These are phyloP conservation scores for Stichodactyla helianthus DNA, from an alignment of 64 coral and sea anemone species.

Conservation along the genomic window DNA sequence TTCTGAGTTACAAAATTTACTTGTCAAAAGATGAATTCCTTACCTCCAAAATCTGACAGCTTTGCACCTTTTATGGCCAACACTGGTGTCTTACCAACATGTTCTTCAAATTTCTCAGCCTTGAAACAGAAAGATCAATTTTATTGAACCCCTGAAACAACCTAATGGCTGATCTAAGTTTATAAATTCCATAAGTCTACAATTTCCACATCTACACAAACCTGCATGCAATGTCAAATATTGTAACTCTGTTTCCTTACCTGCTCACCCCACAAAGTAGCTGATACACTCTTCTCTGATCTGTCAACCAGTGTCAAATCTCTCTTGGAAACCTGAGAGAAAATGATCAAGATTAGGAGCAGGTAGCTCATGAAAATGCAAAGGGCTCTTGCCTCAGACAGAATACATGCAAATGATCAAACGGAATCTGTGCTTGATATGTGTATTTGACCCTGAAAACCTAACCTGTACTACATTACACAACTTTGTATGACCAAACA, in stretches of 20 bases:
- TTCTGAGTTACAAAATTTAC: too few relatives aligned
- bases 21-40: not conserved
- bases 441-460: too few relatives aligned
- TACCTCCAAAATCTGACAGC: constrained; percentile 99
- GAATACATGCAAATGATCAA: too few relatives aligned
- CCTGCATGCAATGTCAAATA: too few relatives aligned
- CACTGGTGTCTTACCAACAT: constrained; percentile 75
- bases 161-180: not conserved
- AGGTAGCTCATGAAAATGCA: too few relatives aligned
- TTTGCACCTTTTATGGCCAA: constrained; percentile 83
- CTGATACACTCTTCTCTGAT: constrained; percentile 71
- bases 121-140: constrained; percentile 11
- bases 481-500: too few relatives aligned
- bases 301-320: constrained; percentile 70
- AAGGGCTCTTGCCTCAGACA: too few relatives aligned
- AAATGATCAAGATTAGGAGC: not conserved
- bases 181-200: too few relatives aligned
- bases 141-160: not conserved
- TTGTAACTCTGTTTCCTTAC: constrained; percentile 18
- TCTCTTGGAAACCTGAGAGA: constrained; percentile 65
- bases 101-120: constrained; percentile 93
- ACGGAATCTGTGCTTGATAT: too few relatives aligned
- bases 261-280: constrained; percentile 77
- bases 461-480: too few relatives aligned
- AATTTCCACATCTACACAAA: too few relatives aligned